These are phyloP conservation scores for Ammodytes marinus DNA, from an alignment of 2,113 vertebrate species.

Conservation along the genomic window DNA sequence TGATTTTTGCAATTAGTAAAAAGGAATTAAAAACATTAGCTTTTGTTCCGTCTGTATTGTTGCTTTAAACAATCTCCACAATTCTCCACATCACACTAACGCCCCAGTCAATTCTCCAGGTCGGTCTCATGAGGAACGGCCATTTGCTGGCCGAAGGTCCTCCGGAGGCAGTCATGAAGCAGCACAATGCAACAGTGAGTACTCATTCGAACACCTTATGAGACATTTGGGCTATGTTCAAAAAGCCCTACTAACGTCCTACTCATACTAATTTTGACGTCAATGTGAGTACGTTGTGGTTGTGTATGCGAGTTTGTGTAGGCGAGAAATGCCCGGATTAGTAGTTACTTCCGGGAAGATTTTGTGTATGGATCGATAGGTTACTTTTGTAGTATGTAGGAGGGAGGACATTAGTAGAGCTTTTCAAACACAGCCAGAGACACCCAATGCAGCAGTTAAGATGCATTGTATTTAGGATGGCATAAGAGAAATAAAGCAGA, in stretches of 20 bases:
- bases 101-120: slow-evolving; percentile 61
- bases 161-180: slow-evolving; percentile 83
- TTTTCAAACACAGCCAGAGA: no score
- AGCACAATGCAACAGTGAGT: slow-evolving; percentile 81
- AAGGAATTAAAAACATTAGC: no score
- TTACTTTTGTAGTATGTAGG: no score
- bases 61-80: neutral
- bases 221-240: neutral
- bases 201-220: neutral
- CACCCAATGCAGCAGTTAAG: neutral
- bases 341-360: no score
- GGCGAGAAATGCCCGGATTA: no score
- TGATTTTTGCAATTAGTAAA: no score
- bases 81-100: neutral
- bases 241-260: no score
- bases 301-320: no score
- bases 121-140: slow-evolving; percentile 86
- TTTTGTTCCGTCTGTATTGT: neutral
- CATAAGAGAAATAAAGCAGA: neutral
- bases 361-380: no score
- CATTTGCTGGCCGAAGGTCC: slow-evolving; percentile 82
- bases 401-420: no score
- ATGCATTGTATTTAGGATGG: neutral
- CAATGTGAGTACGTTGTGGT: no score
- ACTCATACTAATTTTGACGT: no score